These are phyloP conservation scores for Toxostoma redivivum DNA, from an alignment of 2,113 vertebrate species.

Conservation along the genomic window DNA sequence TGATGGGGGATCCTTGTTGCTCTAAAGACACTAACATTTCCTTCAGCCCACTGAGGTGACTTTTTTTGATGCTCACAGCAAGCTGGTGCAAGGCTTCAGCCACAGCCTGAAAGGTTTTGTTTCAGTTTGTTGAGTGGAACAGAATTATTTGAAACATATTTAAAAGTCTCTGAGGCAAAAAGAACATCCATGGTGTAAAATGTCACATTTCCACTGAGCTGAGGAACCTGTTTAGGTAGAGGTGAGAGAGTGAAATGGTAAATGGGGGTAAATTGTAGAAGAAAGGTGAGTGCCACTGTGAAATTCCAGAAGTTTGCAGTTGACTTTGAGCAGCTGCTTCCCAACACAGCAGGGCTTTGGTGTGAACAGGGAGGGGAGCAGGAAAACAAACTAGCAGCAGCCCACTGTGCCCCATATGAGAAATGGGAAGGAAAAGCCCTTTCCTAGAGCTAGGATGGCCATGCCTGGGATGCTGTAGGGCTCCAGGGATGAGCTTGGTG, in stretches of 20 bases:
- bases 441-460: neutral
- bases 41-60: neutral
- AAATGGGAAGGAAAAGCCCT: neutral
- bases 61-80: neutral
- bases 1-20: fast-evolving
- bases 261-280: neutral
- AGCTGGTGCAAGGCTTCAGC: neutral
- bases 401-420: fast-evolving
- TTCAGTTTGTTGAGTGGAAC: neutral
- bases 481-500: neutral
- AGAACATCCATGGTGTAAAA: neutral
- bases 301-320: neutral
- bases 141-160: neutral
- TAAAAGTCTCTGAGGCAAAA: neutral
- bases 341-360: fast-evolving
- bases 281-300: neutral
- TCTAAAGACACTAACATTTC: neutral
- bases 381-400: neutral
- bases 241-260: neutral
- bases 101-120: neutral
- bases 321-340: neutral
- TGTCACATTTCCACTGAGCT: neutral
- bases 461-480: fast-evolving
- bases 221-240: neutral
- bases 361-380: neutral